phyloP scores from a whole-genome alignment of 2,113 vertebrate genomes.

The Tursiops truncatus region DNA sequence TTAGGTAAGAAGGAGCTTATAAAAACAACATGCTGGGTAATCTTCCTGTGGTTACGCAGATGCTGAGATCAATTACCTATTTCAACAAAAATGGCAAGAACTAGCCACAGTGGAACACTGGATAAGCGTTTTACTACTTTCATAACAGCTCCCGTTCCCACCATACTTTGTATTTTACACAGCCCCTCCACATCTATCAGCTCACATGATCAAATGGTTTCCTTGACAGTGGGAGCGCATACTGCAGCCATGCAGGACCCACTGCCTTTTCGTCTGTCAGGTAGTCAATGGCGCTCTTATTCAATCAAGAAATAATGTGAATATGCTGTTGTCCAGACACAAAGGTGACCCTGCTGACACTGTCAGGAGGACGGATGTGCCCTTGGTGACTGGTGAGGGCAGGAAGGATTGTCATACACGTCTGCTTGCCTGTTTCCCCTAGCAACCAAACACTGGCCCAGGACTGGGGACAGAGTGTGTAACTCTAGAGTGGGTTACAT shows the following conservation, averaged over 20 bases:
- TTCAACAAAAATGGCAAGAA: conserved; percentile 45
- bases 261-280: not conserved
- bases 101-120: not conserved
- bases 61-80: not conserved
- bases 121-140: conserved; percentile 20
- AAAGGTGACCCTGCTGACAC: not conserved
- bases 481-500: not conserved
- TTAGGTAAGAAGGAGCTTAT: not conserved
- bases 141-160: not conserved
- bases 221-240: not conserved
- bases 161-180: not conserved
- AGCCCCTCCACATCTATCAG: not conserved
- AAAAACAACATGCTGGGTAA: conserved; percentile 3
- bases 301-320: conserved; percentile 4
- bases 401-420: not conserved
- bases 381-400: not conserved
- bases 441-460: conserved; percentile 26
- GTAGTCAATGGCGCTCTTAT: not conserved
- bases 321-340: not conserved
- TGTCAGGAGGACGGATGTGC: not conserved
- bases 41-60: not conserved
- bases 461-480: not conserved
- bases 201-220: not conserved
- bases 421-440: not conserved
- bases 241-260: not conserved